Evolutionary conservation across 2,888 invertebrate genomes (phyloP), one percentile per base, ranked within the genome.

Genomic region (Caenorhabditis macrosperma): DNA sequence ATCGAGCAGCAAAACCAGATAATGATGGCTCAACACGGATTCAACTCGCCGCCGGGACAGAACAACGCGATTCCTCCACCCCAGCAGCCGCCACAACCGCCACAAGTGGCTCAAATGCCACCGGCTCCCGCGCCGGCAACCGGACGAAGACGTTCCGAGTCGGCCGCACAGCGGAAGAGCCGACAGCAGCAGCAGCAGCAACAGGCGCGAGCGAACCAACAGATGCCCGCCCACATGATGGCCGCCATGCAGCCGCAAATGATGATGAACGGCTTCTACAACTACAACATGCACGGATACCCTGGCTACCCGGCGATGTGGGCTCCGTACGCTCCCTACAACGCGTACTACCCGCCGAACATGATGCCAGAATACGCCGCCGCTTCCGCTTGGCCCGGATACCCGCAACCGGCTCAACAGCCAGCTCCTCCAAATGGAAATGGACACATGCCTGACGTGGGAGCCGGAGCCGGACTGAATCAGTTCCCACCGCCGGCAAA

Each of bases 11-110:
- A 60, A 20, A 69, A 69, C 22, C 69, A 69, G 17, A 38, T 69
- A 22, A 69, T 69, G 69, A 61, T 71, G 54, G 60, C 60, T 9
- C 71, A 71, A 20, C 71, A 71, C 20, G 54, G 54, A 4, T 71
- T 71, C 46, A 61, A 44, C 54, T 50, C 44, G 22, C 61, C 71
- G 1, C 61, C 71, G 5, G 28, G n/a, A 7, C 41, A 59, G 10
- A 20, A 17, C 15, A 26, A 20, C 9, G 30, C 28, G 3, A 28
- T 60, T 10, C 52, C 12, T 22, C 57, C 44, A 46, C 44, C 26
- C n/a, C 46, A 28, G 7, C 63, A 52, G 52, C 64, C 50, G 9
- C 52, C 30, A 3, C 63, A 33, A 63, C 67, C 41, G 4, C 41
- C 41, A 24, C 55, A 52, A 54, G 54, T 30, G 15, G 17, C 50